Conservation (phyloP, 2,797 vertebrate genomes). For the Enteromius treurensis region DNA sequence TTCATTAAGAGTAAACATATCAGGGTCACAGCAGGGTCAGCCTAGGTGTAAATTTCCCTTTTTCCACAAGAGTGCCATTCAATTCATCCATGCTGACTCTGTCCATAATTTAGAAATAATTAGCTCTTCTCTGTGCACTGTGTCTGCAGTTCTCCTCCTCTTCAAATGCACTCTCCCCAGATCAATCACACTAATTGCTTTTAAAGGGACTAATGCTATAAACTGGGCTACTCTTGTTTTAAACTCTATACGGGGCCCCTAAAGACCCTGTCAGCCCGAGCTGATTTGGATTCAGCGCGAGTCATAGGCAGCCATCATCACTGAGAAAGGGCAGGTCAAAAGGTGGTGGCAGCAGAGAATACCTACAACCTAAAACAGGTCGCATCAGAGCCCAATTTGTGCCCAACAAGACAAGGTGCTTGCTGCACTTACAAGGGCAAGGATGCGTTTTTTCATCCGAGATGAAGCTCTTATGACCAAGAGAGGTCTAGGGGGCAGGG, state of each 20-base stretch:
- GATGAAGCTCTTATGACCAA: constrained; percentile 16
- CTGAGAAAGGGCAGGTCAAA: constrained; percentile 38
- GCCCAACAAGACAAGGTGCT: constrained; percentile 45
- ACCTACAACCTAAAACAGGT: constrained; percentile 49
- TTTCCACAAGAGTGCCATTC: constrained; percentile 42
- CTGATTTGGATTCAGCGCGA: constrained; percentile 34
- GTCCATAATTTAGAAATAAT: constrained; percentile 54
- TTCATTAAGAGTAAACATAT: constrained; percentile 44
- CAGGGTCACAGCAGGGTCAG: constrained; percentile 36
- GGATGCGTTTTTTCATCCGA: constrained; percentile 22
- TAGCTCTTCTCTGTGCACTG: constrained; percentile 36
- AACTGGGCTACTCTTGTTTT: constrained; percentile 26
- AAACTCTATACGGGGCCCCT: constrained; percentile 14
- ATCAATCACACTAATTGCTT: constrained; percentile 53
- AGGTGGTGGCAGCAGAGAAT: constrained; percentile 31
- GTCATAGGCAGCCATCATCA: constrained; percentile 21
- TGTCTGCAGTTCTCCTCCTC: constrained; percentile 30
- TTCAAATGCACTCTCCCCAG: constrained; percentile 40
- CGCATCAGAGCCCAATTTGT: constrained; percentile 44
- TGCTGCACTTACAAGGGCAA: constrained; percentile 46
- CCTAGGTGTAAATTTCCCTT: constrained; percentile 27
- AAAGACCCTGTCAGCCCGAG: background rate
- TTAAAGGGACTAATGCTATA: constrained; percentile 35
- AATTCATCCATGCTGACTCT: constrained; percentile 40
- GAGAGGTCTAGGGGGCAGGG: constrained; percentile 8